Conservation (phyloP, 2,888 invertebrate genomes). For the Trichopoda pennipes region DNA sequence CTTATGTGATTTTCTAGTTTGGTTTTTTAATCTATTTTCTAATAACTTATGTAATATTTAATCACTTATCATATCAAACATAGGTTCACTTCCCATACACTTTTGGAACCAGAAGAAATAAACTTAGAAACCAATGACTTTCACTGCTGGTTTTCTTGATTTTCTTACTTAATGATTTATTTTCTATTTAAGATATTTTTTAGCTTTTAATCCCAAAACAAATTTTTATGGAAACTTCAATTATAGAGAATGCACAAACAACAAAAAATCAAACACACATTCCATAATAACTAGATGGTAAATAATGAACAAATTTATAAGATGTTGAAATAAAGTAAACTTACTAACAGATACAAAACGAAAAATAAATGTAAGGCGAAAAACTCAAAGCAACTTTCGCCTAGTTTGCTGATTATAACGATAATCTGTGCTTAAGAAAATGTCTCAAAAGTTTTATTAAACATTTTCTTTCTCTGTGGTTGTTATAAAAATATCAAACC, state of each 20-base stretch:
- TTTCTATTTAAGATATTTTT: neutral
- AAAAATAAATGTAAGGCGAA: slow-evolving; percentile 37
- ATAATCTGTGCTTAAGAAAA: slow-evolving; percentile 67
- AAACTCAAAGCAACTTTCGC: slow-evolving; percentile 64
- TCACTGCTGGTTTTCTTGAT: slow-evolving; percentile 18
- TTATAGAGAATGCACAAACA: slow-evolving; percentile 35
- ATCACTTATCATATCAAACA: slow-evolving; percentile 56
- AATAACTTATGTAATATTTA: slow-evolving; percentile 50
- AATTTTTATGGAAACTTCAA: slow-evolving; percentile 65
- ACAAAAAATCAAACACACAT: slow-evolving; percentile 18
- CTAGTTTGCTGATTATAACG: slow-evolving; percentile 68
- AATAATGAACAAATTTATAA: slow-evolving; percentile 41
- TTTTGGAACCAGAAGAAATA: neutral
- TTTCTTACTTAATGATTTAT: slow-evolving; percentile 21
- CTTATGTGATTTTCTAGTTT: too few species aligned
- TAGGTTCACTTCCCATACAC: slow-evolving; percentile 30
- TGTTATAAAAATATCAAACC: slow-evolving; percentile 38
- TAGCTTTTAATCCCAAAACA: slow-evolving; percentile 62
- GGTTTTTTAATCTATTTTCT: neutral
- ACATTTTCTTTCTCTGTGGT: slow-evolving; percentile 30
- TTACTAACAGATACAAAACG: slow-evolving; percentile 57
- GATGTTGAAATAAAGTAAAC: slow-evolving; percentile 28
- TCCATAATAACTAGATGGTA: slow-evolving; percentile 12
- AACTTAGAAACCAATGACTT: neutral
- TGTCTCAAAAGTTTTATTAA: slow-evolving; percentile 68